Percentiles rank a stretch among this genome's conserved stretches.
These are phyloP conservation scores for Nettapus auritus DNA, from an alignment of 2,113 vertebrate species.

Conservation along the genomic window DNA sequence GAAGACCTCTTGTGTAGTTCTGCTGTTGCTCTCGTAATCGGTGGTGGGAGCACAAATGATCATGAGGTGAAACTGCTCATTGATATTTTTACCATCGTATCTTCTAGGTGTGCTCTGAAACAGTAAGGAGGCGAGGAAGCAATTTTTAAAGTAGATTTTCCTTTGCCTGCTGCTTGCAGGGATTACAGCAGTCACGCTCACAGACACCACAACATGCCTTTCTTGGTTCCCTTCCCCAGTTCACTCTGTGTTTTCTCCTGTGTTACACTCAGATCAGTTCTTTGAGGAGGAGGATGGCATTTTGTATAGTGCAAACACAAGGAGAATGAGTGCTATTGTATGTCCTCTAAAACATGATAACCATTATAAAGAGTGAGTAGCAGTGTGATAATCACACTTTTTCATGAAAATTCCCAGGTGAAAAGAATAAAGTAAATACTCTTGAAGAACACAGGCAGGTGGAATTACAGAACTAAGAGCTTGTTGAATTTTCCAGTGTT, in stretches of 20 bases:
- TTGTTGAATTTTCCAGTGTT: not conserved
- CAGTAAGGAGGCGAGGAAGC: not conserved
- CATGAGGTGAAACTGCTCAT: not conserved
- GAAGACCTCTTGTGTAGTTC: not conserved
- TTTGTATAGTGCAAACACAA: not conserved
- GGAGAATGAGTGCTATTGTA: not conserved
- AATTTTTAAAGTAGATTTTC: not conserved
- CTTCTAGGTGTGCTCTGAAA: not conserved
- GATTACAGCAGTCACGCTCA: not conserved
- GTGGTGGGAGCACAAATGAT: not conserved
- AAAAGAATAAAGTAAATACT: not conserved
- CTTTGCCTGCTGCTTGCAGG: not conserved
- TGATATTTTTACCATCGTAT: not conserved
- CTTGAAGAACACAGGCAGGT: not conserved
- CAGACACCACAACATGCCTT: not conserved
- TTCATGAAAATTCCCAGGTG: not conserved
- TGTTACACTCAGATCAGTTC: not conserved
- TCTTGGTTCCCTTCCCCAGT: not conserved
- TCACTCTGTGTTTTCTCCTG: not conserved
- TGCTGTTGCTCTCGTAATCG: not conserved
- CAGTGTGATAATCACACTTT: not conserved
- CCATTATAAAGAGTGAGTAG: not conserved
- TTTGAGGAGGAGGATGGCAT: not conserved
- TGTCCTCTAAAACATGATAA: not conserved
- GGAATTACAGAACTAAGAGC: not conserved